Percentiles rank a stretch among this genome's conserved stretches.
Conservation (phyloP, 2,797 vertebrate genomes). For the Anguilla obscura region DNA sequence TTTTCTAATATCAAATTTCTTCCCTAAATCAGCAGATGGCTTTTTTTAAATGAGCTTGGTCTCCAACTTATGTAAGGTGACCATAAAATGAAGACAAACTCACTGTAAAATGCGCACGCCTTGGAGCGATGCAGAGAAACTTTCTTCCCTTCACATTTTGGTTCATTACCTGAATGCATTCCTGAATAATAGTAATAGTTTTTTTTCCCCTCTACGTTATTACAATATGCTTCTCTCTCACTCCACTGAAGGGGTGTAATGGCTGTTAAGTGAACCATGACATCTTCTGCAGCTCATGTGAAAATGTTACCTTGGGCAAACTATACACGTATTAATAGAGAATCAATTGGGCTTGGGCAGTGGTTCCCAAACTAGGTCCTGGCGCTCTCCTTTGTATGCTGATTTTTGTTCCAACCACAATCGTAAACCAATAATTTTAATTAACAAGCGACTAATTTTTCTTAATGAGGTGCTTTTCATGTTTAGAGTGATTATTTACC, state of each 20-base stretch:
- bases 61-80: background rate
- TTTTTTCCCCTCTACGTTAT: background rate
- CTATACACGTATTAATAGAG: background rate
- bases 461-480: too few species aligned
- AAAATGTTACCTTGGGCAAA: background rate
- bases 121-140: background rate
- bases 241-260: background rate
- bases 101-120: background rate
- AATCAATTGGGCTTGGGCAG: background rate
- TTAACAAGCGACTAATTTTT: too few species aligned
- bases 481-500: too few species aligned
- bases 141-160: background rate
- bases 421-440: too few species aligned
- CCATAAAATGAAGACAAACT: background rate
- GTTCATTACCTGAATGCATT: background rate
- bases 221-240: background rate
- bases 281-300: background rate
- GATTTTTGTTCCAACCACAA: too few species aligned
- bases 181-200: background rate
- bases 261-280: background rate
- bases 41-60: background rate
- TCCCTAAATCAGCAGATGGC: background rate
- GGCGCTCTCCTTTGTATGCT: too few species aligned
- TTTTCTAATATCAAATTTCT: background rate
- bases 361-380: too few species aligned